phyloP scores from a whole-genome alignment of 2,113 vertebrate genomes.

The Octodon degus region DNA sequence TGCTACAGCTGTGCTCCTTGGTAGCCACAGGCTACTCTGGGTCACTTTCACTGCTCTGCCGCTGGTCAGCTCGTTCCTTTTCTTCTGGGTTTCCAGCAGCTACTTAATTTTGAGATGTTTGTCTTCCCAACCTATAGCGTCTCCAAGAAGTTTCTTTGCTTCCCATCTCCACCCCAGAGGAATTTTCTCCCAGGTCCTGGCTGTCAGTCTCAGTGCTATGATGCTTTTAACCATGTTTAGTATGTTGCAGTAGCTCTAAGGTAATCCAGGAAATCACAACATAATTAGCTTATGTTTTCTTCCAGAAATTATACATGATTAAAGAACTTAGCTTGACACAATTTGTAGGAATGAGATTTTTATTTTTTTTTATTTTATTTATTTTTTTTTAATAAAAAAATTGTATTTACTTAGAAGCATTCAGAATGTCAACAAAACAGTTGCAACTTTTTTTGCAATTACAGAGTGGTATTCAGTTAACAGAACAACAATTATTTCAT shows the following conservation, averaged over 20 bases:
- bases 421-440: too few species aligned
- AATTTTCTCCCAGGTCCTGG: not conserved
- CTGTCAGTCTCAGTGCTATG: not conserved
- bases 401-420: too few species aligned
- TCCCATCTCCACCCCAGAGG: not conserved
- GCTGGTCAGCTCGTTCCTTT: not conserved
- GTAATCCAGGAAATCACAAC: not conserved
- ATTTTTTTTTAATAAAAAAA: too few species aligned
- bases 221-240: not conserved
- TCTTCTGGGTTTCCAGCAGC: constrained; percentile 5
- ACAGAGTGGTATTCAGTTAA: too few species aligned
- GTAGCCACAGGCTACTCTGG: not conserved
- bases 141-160: not conserved
- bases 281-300: not conserved
- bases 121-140: not conserved
- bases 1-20: not conserved
- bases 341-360: not conserved
- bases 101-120: constrained; percentile 53
- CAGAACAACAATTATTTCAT: too few species aligned
- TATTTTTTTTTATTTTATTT: too few species aligned
- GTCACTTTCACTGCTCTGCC: not conserved
- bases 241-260: not conserved
- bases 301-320: not conserved
- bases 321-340: constrained; percentile 30
- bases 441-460: too few species aligned